These are phyloP conservation scores for Otolemur crassicaudatus DNA, from an alignment of 2,797 vertebrate species.

Conservation along the genomic window DNA sequence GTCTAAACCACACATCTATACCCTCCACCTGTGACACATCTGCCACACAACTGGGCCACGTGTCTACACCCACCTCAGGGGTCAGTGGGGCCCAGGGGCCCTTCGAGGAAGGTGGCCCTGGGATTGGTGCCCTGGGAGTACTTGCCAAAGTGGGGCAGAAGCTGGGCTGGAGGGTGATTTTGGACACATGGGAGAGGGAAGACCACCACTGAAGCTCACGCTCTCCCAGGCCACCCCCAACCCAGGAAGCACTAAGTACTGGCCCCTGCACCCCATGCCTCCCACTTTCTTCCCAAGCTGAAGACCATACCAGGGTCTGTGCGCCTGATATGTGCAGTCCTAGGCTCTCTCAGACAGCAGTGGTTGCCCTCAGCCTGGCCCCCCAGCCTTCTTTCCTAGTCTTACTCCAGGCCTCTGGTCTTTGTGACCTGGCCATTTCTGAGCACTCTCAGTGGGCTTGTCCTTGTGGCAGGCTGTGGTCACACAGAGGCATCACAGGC, in stretches of 20 bases:
- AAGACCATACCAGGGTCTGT: background rate
- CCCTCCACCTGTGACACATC: no score
- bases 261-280: no score
- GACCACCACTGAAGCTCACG: accelerated
- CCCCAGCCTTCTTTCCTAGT: background rate
- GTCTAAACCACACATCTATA: background rate
- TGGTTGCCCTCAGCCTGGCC: accelerated
- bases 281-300: no score
- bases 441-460: accelerated
- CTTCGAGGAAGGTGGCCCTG: background rate
- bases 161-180: background rate
- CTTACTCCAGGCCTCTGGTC: accelerated
- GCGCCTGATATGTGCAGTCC: accelerated
- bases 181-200: accelerated
- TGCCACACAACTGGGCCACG: no score
- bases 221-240: background rate
- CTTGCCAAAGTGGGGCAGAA: background rate
- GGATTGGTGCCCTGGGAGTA: background rate
- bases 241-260: no score
- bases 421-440: background rate
- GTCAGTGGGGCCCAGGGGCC: background rate
- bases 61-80: no score
- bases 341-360: background rate
- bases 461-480: accelerated
- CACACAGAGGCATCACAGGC: background rate